phyloP scores from a whole-genome alignment of 2,797 vertebrate genomes.

The Cossypha niveicapilla region DNA sequence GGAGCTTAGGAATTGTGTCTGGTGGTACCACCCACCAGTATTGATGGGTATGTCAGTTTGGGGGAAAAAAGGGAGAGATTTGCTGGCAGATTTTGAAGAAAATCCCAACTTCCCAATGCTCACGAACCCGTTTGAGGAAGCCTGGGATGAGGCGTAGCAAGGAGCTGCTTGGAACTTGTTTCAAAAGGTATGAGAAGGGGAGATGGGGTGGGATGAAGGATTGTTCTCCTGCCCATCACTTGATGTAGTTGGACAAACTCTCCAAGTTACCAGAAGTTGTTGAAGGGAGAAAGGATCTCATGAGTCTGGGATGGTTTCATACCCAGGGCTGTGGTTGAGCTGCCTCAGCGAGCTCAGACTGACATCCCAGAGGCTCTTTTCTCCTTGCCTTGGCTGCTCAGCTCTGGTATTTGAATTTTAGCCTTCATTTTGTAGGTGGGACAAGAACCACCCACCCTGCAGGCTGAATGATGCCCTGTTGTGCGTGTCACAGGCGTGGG shows the following conservation, averaged over 20 bases:
- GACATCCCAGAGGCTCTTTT: not conserved
- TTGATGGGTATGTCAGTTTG: not conserved
- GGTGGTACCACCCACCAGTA: fast-evolving
- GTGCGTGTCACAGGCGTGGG: not conserved
- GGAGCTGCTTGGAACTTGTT: not conserved
- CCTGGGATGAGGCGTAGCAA: not conserved
- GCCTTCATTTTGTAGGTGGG: not conserved
- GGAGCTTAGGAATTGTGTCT: not conserved
- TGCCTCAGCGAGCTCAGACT: not conserved
- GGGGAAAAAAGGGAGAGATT: not conserved
- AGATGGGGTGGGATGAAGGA: not conserved
- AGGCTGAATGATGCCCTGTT: not conserved
- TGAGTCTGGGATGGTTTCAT: not conserved
- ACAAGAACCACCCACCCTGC: not conserved
- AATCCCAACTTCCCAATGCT: not conserved
- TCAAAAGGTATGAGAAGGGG: not conserved
- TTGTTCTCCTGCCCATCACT: not conserved
- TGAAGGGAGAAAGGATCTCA: not conserved
- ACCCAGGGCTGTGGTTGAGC: not conserved
- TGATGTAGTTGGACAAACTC: not conserved
- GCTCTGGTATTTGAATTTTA: not conserved
- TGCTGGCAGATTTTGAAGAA: not conserved
- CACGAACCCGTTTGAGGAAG: fast-evolving
- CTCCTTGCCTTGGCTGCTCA: not conserved
- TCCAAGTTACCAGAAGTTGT: not conserved